A percentile compares a stretch with the other conserved stretches of the same genome.
Conservation (phyloP, 1,140 invertebrate genomes). For the Eulimnadia texana region DNA sequence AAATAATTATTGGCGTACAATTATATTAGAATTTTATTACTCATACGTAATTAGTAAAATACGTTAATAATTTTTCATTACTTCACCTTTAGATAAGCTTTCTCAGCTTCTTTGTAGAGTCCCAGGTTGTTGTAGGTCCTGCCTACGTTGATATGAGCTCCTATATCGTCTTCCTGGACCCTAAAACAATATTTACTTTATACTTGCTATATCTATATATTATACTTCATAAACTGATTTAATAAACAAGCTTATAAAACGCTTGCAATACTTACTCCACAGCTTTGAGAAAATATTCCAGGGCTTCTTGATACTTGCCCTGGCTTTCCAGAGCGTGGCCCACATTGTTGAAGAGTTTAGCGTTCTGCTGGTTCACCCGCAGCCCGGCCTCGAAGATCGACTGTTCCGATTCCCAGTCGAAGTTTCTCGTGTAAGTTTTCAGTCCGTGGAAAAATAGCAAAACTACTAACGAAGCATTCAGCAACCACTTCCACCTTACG, state of each 20-base stretch:
- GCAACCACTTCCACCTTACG: constrained; percentile 38
- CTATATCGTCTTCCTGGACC: constrained; percentile 89
- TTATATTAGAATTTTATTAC: too few relatives aligned
- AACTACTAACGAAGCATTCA: constrained; percentile 43
- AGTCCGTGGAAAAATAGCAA: constrained; percentile 56
- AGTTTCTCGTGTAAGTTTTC: constrained; percentile 74
- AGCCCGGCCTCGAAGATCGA: constrained; percentile 82
- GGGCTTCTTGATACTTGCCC: constrained; percentile 63
- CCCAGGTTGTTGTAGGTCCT: constrained; percentile 85
- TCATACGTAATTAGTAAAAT: too few relatives aligned
- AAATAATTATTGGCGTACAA: too few relatives aligned
- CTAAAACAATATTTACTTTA: constrained; percentile 33
- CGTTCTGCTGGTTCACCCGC: constrained; percentile 79
- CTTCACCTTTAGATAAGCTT: constrained; percentile 75
- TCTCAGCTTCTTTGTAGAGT: constrained; percentile 77
- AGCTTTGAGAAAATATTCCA: constrained; percentile 82
- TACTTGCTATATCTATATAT: constrained; percentile 8
- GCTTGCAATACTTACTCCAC: constrained; percentile 37
- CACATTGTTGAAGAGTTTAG: constrained; percentile 93
- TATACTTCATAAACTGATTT: too few relatives aligned
- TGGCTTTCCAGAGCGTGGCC: constrained; percentile 85
- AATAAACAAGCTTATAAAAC: too few relatives aligned
- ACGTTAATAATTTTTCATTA: too few relatives aligned
- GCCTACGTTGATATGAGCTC: constrained; percentile 92
- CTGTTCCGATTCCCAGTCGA: constrained; percentile 86